Base-by-base conservation (phyloP, 2,797 vertebrate genomes). In the Hylomyscus alleni region DNA sequence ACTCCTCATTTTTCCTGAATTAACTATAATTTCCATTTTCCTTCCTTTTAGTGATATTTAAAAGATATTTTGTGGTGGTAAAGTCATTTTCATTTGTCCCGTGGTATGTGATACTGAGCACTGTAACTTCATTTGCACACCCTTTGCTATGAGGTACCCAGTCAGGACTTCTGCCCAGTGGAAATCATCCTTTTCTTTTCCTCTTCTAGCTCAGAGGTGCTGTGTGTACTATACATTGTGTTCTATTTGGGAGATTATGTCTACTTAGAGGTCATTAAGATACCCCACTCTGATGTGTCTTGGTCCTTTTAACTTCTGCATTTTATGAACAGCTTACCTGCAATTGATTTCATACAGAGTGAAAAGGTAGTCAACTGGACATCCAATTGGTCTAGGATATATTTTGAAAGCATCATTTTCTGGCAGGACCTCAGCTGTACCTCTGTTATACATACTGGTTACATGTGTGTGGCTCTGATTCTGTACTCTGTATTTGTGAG, bases 61-160 rank as follows among this genome's bases (percentile, higher is more conserved):
- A 44, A 75, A 58, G 17, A 17, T 14, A 24, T 62, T 90, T 90
- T 62, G n/a, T 50, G 37, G 19, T 85, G 17, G 37, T 34, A 44
- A 92, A 62, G n/a, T 90, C 37, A 83, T 90, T 78, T 95, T 73
- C 26, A 40, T 87, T 80, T 96, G 81, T 87, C 95, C 77, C 37
- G 29, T 65, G 72, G 73, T 26, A 29, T 62, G 90, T 85, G 56
- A 73, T 24, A 26, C 3, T 47, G 47, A 90, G 17, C n/a, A 83
- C 10, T 50, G 4, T 56, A 76, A 56, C 3, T 88, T 31, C 3
- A 62, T 1, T 20, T 31, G 72, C 67, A 26, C 6, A 58, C 19
- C 3, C 2, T 29, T 78, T 69, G 56, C 37, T 22, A 44, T 44
- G 7, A 88, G 50, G 10, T 69, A 2, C 75, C 4, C 3, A 6